Evolutionary conservation across 1,140 invertebrate genomes (phyloP), one percentile per base, ranked within the genome.

Genomic region (Zaprionus taronus): DNA sequence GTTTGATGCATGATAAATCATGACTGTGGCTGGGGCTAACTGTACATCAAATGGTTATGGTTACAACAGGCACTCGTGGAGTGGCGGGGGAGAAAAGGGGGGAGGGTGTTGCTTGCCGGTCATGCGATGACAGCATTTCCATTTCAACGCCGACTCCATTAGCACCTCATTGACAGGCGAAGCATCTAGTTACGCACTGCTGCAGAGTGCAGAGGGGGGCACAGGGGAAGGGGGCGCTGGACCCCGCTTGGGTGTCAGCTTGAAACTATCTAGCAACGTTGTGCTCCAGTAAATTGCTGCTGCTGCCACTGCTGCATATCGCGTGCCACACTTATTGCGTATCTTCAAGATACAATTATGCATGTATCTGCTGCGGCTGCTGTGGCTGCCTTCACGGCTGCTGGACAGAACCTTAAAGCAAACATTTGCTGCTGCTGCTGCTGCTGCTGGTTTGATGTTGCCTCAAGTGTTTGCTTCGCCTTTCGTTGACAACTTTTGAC

Each of bases 81-180:
- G 41, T 14, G 14, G 15, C 5, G n/a, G 24, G 17, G 11, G 2
- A 20, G n/a, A n/a, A 11, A 11, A 22, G 12, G 12, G 7, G 1
- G 24, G 34, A 38, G 53, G 36, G 44, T 57, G 64, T 22, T 11
- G 41, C 20, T n/a, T 58, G 64, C 36, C 53, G 65, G 65, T 72
- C 77, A 69, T 84, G 79, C 73, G 62, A 67, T 71, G 62, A 77
- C 72, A 66, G 61, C 44, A 72, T 62, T 66, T 69, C 78, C 47
- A 51, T 51, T 66, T 69, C 78, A 77, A 63, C 68, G 75, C 70
- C 64, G 70, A 47, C 78, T 70, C 81, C 78, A 89, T 87, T 87
- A 87, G 84, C 83, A 87, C 83, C 83, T 87, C 84, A 84, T 75
- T 83, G 81, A 84, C 81, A 89, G 72, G 49, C 63, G 63, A 57